phyloP scores from a whole-genome alignment of 1,140 invertebrate genomes.

The Drosophila yakuba region DNA sequence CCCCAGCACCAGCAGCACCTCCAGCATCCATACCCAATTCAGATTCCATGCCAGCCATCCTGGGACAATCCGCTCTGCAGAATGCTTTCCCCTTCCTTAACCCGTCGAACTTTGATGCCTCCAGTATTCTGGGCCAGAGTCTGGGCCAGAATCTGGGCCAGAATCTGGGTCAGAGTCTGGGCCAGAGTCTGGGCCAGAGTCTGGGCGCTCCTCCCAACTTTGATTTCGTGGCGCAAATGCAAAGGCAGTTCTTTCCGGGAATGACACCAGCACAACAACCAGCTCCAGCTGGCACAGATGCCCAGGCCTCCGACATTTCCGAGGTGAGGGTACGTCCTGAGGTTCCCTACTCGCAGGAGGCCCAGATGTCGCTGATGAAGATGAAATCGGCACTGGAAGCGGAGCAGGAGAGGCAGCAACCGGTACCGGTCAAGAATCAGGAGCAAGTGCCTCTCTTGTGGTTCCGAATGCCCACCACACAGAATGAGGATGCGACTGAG shows the following conservation, averaged over 20 bases:
- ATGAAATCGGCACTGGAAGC: constrained; percentile 41
- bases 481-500: neutral
- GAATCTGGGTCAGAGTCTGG: too few relatives aligned
- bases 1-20: too few relatives aligned
- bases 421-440: constrained; percentile 28
- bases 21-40: too few relatives aligned
- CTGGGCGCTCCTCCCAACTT: neutral
- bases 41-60: neutral
- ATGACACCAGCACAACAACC: neutral
- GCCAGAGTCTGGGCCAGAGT: constrained; percentile 1
- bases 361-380: constrained; percentile 48
- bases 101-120: constrained; percentile 25
- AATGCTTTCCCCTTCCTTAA: neutral
- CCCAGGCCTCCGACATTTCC: constrained; percentile 67
- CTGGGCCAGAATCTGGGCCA: too few relatives aligned
- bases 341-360: constrained; percentile 6
- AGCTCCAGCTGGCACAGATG: neutral
- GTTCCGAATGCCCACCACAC: constrained; percentile 55
- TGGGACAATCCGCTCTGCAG: constrained; percentile 18
- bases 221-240: constrained; percentile 35
- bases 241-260: constrained; percentile 33
- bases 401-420: constrained; percentile 21
- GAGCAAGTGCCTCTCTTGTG: constrained; percentile 57
- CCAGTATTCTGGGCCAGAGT: constrained; percentile 29
- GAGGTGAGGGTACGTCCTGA: constrained; percentile 75